These are phyloP conservation scores for Propithecus perrieri DNA, from an alignment of 2,797 vertebrate species.

Conservation along the genomic window DNA sequence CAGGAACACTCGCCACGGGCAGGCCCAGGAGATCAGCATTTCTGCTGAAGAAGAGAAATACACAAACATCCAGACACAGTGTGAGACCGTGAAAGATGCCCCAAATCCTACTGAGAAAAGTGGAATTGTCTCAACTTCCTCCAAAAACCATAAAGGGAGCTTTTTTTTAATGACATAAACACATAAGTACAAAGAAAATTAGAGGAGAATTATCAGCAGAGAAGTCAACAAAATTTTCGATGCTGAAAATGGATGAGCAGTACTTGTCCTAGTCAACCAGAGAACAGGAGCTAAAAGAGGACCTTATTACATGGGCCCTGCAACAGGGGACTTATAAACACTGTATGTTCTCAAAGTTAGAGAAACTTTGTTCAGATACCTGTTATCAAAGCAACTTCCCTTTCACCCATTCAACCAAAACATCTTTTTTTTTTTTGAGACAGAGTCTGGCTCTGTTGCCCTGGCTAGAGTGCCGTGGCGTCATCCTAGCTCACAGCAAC, in stretches of 20 bases:
- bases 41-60: background rate
- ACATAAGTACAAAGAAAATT: background rate
- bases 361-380: background rate
- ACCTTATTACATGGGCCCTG: background rate
- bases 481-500: too few relatives aligned
- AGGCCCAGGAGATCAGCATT: background rate
- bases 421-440: background rate
- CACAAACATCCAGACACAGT: background rate
- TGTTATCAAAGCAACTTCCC: background rate
- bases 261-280: background rate
- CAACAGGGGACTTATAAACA: background rate
- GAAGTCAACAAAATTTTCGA: background rate
- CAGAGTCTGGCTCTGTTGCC: too few relatives aligned
- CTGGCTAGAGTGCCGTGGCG: too few relatives aligned
- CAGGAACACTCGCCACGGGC: background rate
- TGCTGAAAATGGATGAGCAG: background rate
- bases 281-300: background rate
- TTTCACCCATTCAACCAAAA: background rate
- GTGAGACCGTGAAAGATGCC: background rate
- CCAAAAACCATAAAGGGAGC: background rate
- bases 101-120: background rate
- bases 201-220: background rate
- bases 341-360: background rate
- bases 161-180: background rate
- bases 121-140: background rate